phyloP scores from a whole-genome alignment of 2,888 invertebrate genomes.

The Bombylius major region DNA sequence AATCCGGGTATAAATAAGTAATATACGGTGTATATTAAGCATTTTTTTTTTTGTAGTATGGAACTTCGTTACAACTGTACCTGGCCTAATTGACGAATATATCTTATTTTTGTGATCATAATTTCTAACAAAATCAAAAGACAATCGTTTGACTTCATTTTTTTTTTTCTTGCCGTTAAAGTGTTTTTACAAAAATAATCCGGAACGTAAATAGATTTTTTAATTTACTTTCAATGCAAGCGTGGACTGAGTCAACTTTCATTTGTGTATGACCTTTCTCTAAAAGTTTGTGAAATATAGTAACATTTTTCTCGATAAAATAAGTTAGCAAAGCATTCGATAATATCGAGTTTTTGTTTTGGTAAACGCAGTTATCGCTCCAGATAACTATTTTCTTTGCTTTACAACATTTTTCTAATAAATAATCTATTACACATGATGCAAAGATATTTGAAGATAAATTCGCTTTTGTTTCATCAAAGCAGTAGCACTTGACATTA shows the following conservation, averaged over 20 bases:
- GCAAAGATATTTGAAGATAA: constrained; percentile 5
- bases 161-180: background rate
- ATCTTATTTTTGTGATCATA: background rate
- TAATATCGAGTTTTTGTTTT: constrained; percentile 5
- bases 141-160: background rate
- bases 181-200: background rate
- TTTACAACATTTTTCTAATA: background rate
- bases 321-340: constrained; percentile 2
- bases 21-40: too few species aligned
- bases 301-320: constrained; percentile 1
- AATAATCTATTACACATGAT: constrained; percentile 6
- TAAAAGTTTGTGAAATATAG: constrained; percentile 2
- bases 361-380: constrained; percentile 2
- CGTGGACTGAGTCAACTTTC: constrained; percentile 5
- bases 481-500: constrained; percentile 4
- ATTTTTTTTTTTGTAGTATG: too few species aligned
- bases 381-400: constrained; percentile 2
- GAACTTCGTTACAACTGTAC: too few species aligned
- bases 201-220: background rate
- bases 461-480: constrained; percentile 6
- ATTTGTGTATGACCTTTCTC: constrained; percentile 7
- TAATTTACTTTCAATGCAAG: constrained; percentile 5
- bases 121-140: background rate
- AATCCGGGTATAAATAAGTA: too few species aligned
- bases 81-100: background rate